These are phyloP conservation scores for Heliconius himera DNA, from an alignment of 1,140 invertebrate genomes.

Conservation along the genomic window DNA sequence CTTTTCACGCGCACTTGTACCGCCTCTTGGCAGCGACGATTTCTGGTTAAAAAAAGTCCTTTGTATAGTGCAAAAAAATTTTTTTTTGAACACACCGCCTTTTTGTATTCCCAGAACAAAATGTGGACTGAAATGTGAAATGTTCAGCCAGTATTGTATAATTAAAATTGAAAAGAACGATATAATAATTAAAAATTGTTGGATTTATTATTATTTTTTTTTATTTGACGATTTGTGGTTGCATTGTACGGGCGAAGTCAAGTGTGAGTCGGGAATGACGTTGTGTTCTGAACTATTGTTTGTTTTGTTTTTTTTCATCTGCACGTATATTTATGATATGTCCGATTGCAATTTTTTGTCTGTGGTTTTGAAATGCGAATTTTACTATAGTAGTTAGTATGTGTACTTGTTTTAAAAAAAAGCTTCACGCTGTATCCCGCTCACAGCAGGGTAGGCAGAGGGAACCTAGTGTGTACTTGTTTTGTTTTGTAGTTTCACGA, in stretches of 20 bases:
- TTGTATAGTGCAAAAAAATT: slow-evolving; percentile 40
- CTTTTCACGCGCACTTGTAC: slow-evolving; percentile 42
- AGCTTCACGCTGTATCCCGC: too few species aligned
- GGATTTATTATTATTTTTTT: background rate
- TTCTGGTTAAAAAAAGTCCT: slow-evolving; percentile 41
- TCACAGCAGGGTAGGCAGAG: too few species aligned
- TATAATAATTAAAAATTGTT: slow-evolving; percentile 11
- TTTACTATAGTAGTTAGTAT: too few species aligned
- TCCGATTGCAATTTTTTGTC: too few species aligned
- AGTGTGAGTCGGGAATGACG: background rate
- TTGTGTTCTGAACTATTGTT: slow-evolving; percentile 1
- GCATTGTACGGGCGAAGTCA: background rate
- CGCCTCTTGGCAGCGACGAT: slow-evolving; percentile 46
- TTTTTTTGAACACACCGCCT: slow-evolving; percentile 32
- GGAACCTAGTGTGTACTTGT: too few species aligned
- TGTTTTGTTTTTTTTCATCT: background rate
- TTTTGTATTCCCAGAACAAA: slow-evolving; percentile 34
- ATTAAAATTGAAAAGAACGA: slow-evolving; percentile 29
- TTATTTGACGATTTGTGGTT: background rate
- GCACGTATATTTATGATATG: background rate
- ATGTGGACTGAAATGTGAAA: slow-evolving; percentile 34
- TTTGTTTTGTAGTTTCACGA: too few species aligned
- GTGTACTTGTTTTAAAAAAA: too few species aligned
- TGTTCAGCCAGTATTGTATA: slow-evolving; percentile 32
- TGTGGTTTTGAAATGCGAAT: too few species aligned